These are phyloP conservation scores for Trinectes maculatus DNA, from an alignment of 2,113 vertebrate species.

Conservation along the genomic window DNA sequence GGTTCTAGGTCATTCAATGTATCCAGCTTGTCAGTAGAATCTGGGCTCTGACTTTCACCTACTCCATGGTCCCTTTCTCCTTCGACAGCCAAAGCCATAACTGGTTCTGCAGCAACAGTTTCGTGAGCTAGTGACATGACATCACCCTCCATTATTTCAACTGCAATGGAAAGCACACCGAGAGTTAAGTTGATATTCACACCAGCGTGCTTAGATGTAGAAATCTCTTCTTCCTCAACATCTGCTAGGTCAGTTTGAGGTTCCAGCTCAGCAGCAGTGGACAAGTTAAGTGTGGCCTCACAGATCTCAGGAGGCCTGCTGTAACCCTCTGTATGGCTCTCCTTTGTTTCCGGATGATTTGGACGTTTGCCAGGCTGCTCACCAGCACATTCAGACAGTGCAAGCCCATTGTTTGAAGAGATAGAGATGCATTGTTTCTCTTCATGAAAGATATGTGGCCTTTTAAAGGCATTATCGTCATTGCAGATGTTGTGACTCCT, in stretches of 20 bases:
- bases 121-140: constrained; percentile 15
- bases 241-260: constrained; percentile 54
- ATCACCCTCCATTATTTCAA: constrained; percentile 41
- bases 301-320: constrained; percentile 63
- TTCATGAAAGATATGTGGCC: constrained; percentile 49
- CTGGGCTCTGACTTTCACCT: constrained; percentile 24
- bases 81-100: constrained; percentile 22
- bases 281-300: constrained; percentile 41
- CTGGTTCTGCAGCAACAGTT: constrained; percentile 33
- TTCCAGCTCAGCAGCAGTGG: constrained; percentile 50
- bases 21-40: constrained; percentile 35
- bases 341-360: constrained; percentile 72
- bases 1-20: constrained; percentile 47
- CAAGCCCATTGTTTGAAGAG: constrained; percentile 69
- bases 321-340: constrained; percentile 67
- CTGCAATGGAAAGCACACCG: constrained; percentile 13
- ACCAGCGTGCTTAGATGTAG: constrained; percentile 35
- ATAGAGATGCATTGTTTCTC: constrained; percentile 75
- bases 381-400: constrained; percentile 61
- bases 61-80: constrained; percentile 35
- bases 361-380: constrained; percentile 69
- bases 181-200: constrained; percentile 14
- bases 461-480: constrained; percentile 58
- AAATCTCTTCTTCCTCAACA: constrained; percentile 44
- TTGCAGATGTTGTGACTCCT: constrained; percentile 29